phyloP scores from a whole-genome alignment of 1,140 invertebrate genomes.

The Augochlora pura region DNA sequence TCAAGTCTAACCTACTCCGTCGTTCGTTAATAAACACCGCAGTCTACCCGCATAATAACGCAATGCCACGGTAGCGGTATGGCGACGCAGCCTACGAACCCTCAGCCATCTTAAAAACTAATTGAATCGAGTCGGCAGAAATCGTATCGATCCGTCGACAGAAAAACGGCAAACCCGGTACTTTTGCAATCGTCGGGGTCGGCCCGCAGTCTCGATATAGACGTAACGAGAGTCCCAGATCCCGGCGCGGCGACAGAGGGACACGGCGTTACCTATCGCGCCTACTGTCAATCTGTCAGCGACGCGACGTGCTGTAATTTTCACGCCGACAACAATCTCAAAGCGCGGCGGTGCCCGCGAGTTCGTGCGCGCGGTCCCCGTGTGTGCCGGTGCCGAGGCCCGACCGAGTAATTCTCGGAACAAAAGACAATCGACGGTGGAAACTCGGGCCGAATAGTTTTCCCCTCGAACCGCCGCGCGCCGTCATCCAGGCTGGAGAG shows the following conservation, averaged over 20 bases:
- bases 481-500: not conserved
- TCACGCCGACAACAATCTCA: conserved; percentile 45
- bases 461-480: not conserved
- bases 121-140: not conserved
- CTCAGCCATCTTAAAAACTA: not conserved
- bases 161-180: not conserved
- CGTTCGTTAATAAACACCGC: not conserved
- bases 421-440: conserved; percentile 31
- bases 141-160: not conserved
- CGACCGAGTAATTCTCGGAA: conserved; percentile 21
- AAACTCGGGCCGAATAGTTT: conserved; percentile 42
- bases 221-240: conserved; percentile 23
- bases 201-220: not conserved
- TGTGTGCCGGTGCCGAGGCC: not conserved
- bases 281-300: conserved; percentile 50
- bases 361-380: too few species aligned
- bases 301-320: conserved; percentile 32
- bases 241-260: conserved; percentile 17
- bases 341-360: too few species aligned
- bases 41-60: not conserved
- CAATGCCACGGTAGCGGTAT: not conserved
- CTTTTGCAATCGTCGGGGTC: not conserved
- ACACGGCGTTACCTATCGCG: conserved; percentile 24
- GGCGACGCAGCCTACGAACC: not conserved
- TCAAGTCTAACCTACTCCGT: too few species aligned